phyloP scores from a whole-genome alignment of 1,140 invertebrate genomes.

The Harpegnathos saltator region DNA sequence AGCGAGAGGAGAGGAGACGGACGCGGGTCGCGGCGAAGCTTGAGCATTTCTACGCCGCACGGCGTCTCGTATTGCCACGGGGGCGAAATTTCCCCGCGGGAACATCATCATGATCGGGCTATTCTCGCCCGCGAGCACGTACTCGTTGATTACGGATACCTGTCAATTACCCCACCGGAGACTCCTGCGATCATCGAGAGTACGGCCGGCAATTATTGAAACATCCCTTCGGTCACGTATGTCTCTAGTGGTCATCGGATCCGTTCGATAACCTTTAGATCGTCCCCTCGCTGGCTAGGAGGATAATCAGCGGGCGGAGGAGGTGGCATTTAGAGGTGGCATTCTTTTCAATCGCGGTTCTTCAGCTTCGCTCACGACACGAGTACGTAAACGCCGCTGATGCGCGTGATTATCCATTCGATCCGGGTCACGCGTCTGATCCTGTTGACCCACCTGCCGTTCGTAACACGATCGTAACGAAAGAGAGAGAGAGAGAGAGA shows the following conservation, averaged over 20 bases:
- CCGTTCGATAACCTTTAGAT: background rate
- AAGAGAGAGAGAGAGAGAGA: background rate
- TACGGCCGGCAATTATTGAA: conserved; percentile 7
- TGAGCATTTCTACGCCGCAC: background rate
- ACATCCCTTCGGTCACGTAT: background rate
- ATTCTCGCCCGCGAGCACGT: background rate
- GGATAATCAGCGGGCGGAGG: too few species aligned
- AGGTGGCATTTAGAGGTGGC: too few species aligned
- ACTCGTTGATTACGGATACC: background rate
- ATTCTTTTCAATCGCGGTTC: too few species aligned
- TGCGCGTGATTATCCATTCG: background rate
- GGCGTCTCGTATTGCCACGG: background rate
- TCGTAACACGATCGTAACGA: conserved; percentile 33
- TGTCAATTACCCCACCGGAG: background rate
- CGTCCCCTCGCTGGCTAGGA: too few species aligned
- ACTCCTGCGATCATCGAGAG: background rate
- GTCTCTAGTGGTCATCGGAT: too few species aligned
- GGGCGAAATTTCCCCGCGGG: background rate
- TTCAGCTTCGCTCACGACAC: too few species aligned
- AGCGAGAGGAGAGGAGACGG: too few species aligned
- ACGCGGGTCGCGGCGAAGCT: background rate
- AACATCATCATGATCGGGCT: background rate
- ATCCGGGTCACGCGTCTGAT: conserved; percentile 8
- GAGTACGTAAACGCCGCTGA: too few species aligned
- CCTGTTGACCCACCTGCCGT: conserved; percentile 12